Conservation (phyloP, 2,113 vertebrate genomes). For the Pogonocichla stellata region DNA sequence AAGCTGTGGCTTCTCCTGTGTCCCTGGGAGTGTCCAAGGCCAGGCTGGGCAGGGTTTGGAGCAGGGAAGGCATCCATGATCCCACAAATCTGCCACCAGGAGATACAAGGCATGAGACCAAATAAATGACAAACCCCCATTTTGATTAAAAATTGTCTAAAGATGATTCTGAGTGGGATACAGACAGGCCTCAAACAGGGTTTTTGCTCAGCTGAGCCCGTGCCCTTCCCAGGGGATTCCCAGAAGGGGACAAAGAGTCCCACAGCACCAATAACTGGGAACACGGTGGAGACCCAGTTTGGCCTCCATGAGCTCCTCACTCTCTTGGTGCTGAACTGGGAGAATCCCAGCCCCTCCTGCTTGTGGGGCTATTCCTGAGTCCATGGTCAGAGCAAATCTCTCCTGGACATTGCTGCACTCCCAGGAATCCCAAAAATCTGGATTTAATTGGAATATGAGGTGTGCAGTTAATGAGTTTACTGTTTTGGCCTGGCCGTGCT, state of each 20-base stretch:
- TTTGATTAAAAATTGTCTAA: background rate
- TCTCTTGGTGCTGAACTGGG: background rate
- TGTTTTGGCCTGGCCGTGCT: background rate
- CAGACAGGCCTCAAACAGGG: accelerated
- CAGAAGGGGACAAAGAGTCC: background rate
- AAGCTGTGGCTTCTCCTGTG: background rate
- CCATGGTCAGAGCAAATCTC: background rate
- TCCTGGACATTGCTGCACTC: background rate
- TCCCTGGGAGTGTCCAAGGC: background rate
- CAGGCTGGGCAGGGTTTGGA: background rate
- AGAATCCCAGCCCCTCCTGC: background rate
- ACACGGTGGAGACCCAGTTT: background rate
- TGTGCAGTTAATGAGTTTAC: background rate
- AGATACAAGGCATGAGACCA: background rate
- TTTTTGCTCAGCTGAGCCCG: background rate
- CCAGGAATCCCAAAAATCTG: background rate
- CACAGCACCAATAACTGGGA: no score
- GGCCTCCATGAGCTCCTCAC: background rate
- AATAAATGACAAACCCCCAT: background rate
- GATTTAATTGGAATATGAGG: background rate
- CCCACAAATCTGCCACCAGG: background rate
- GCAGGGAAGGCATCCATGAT: background rate
- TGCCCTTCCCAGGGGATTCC: background rate
- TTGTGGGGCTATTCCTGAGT: background rate
- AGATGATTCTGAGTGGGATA: background rate